Base-by-base conservation (phyloP, 2,113 vertebrate species). In the Oenanthe melanoleuca region DNA sequence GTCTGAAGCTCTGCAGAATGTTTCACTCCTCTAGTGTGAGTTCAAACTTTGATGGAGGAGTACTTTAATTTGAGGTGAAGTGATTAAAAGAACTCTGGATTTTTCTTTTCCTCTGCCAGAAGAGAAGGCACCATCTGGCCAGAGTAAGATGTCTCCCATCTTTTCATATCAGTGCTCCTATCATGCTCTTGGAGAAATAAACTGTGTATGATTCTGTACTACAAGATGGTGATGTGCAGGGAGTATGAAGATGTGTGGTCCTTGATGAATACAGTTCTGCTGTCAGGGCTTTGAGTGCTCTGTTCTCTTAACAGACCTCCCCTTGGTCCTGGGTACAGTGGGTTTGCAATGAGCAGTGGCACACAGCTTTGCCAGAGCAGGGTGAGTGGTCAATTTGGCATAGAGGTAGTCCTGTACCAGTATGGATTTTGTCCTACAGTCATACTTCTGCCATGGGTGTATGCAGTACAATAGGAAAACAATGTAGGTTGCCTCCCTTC, bases 21-120 rank as follows among this genome's bases (percentile, higher is more conserved):
- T 73, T 56, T 34, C 37, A 59, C 52, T 13, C 9, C 56, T 93
- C 60, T 18, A 23, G 33, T 60, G 52, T 18, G 72, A 73, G 64
- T 44, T 96, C 83, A 71, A 15, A 63, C 64, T 71, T 86, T 86
- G 80, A 86, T 78, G 47, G 60, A 94, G 47, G 34, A 95, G 56
- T 71, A 37, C 31, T 80, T 93, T 74, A 64, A 86, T 84, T 44
- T 56, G 40, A 95, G 60, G 8, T 7, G 18, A 93, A 81, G 28
- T 82, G 31, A 70, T 83, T 88, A 70, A 81, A 84, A 71, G 71
- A 80, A 18, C 63, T 82, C 50, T 63, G 79, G 42, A 55, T 59
- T 83, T 94, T 92, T 77, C 18, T 50, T 88, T 29, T 8, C 19
- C 12, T 79, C 45, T 77, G 55, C 78, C 66, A 77, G 88, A 93